Evolutionary conservation across 2,797 vertebrate species (phyloP).

Genomic region (Poeciliopsis paucimaculata): DNA sequence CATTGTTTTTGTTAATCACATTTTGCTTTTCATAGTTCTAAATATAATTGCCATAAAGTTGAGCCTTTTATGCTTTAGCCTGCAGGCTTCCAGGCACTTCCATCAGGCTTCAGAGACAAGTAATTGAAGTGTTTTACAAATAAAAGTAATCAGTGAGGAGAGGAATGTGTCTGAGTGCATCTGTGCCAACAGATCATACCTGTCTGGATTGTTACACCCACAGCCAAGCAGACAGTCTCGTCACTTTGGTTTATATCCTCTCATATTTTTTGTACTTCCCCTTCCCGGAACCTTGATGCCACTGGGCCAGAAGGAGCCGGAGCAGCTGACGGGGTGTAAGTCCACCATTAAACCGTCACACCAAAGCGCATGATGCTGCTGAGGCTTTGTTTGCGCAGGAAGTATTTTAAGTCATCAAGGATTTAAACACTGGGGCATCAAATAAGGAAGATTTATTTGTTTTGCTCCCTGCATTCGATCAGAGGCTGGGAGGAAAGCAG

Average conservation of each 20-base stretch:
- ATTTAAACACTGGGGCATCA: constrained; percentile 59
- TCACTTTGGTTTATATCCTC: constrained; percentile 25
- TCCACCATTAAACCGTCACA: constrained; percentile 35
- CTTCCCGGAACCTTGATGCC: constrained; percentile 13
- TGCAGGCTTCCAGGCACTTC: neutral
- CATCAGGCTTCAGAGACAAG: neutral
- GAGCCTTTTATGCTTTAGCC: neutral
- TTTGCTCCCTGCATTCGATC: constrained; percentile 41
- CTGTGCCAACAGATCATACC: constrained; percentile 30
- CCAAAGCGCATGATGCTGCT: constrained; percentile 12
- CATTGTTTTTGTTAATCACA: neutral
- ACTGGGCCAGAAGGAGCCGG: constrained; percentile 25
- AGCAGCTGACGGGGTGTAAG: constrained; percentile 32
- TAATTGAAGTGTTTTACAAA: constrained; percentile 8
- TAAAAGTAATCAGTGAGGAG: constrained; percentile 20
- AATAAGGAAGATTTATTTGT: constrained; percentile 39
- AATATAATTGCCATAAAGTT: neutral
- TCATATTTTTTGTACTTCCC: constrained; percentile 2
- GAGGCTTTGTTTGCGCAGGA: constrained; percentile 23
- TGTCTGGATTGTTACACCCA: constrained; percentile 31
- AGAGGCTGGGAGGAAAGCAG: constrained; percentile 20
- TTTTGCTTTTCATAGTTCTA: neutral
- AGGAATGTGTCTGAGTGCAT: constrained; percentile 26
- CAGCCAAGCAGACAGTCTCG: constrained; percentile 31
- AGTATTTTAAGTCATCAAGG: constrained; percentile 42